A percentile compares a stretch with the other conserved stretches of the same genome.
Evolutionary conservation across 2,888 invertebrate species (phyloP).

Genomic region (Drosophila nr. fundita): DNA sequence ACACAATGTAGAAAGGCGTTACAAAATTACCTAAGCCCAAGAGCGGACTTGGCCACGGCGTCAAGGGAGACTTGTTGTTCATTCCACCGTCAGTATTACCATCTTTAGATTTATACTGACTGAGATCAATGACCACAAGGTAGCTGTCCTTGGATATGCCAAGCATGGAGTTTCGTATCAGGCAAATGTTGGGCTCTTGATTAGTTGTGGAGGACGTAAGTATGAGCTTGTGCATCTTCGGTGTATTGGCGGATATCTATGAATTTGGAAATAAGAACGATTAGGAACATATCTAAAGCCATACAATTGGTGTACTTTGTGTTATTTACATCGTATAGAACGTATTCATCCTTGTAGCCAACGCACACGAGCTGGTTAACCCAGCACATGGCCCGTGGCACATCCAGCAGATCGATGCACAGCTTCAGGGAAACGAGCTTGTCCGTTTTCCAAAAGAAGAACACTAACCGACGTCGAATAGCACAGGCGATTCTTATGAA

Average conservation of each 20-base stretch:
- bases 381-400: conserved; percentile 93
- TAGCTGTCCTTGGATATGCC: conserved; percentile 94
- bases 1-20: not conserved
- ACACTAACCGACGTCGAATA: conserved; percentile 92
- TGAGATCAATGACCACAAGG: conserved; percentile 93
- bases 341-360: conserved; percentile 94
- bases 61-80: conserved; percentile 61
- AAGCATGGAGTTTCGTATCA: conserved; percentile 90
- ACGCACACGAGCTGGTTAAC: conserved; percentile 93
- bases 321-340: conserved; percentile 89
- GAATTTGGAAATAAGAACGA: not conserved
- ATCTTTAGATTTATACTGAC: conserved; percentile 84
- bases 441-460: conserved; percentile 95
- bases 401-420: conserved; percentile 92
- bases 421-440: conserved; percentile 89
- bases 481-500: conserved; percentile 95
- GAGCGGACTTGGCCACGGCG: conserved; percentile 82
- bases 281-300: not conserved
- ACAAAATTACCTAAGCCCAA: conserved; percentile 75
- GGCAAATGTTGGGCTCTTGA: conserved; percentile 93
- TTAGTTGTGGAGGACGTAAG: conserved; percentile 92
- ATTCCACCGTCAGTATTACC: conserved; percentile 45
- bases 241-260: conserved; percentile 77
- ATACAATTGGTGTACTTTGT: not conserved
- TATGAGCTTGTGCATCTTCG: conserved; percentile 91